Base-by-base conservation (phyloP, 1,140 invertebrate species). In the Fopius arisanus region DNA sequence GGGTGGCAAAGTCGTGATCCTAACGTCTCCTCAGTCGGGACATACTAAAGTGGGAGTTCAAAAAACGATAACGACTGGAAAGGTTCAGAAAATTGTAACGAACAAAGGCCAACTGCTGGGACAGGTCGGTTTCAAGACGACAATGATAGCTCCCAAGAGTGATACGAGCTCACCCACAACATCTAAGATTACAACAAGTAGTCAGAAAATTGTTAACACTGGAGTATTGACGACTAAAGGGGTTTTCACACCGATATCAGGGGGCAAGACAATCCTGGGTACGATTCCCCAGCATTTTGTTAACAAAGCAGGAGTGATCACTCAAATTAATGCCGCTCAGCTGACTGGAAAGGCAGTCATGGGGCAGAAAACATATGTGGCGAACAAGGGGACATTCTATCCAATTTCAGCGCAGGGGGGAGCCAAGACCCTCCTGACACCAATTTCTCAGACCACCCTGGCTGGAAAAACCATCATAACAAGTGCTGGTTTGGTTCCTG, bases 361-460 rank as follows among this genome's bases (percentile, higher is more conserved):
- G 40, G 73, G 78, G 23, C 77, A 80, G 14, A 86, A 85, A 67
- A 54, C 80, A n/a, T 43, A 83, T 16, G 75, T 83, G 21, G 78
- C 78, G 10, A 85, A 82, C 59, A 74, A 77, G 43, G 71, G 73
- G 6, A 77, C 80, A 3, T 77, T 84, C 65, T 80, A 83, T 19
- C 72, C 75, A 26, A 19, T 75, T 10, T 66, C 63, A 14, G 10
- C 73, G 16, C 81, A 81, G 70, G 78, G 68, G 66, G 19, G 82
- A n/a, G 87, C 88, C 4, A 90, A 90, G 80, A 88, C 90, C 78
- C 83, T 90, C 21, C 85, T 90, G 14, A 84, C 88, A 14, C 78
- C 75, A 74, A 75, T 85, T 43, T 72, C 80, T 28, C 80, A 83
- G 70, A 29, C 43, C 4, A 21, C 80, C 7, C 23, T 85, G 6